These are phyloP conservation scores for Leptoclinus maculatus DNA, from an alignment of 2,797 vertebrate genomes.

Conservation along the genomic window DNA sequence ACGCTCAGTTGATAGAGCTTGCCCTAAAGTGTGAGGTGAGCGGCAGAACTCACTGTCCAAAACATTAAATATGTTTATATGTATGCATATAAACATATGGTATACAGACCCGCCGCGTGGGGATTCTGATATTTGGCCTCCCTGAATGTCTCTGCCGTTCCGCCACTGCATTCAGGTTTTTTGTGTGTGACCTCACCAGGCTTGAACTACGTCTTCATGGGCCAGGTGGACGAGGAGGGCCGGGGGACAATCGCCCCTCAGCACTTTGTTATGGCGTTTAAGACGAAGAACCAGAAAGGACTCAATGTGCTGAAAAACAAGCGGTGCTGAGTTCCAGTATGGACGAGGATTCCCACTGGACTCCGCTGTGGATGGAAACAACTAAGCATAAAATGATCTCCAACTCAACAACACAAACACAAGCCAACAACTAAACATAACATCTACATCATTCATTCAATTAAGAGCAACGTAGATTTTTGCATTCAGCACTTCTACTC, in stretches of 20 bases:
- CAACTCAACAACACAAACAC: constrained; percentile 30
- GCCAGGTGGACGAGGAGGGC: constrained; percentile 93
- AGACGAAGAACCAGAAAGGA: constrained; percentile 94
- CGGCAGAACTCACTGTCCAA: constrained; percentile 76
- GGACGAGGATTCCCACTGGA: constrained; percentile 24
- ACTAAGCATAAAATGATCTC: constrained; percentile 26
- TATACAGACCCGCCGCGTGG: constrained; percentile 41
- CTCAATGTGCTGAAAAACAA: constrained; percentile 91
- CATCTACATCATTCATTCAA: constrained; percentile 23
- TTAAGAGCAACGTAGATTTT: constrained; percentile 11
- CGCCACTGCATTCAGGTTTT: constrained; percentile 87
- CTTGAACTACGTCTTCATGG: constrained; percentile 99
- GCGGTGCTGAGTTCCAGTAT: constrained; percentile 85
- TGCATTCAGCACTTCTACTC: constrained; percentile 7
- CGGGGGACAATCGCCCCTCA: constrained; percentile 91
- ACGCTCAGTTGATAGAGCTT: constrained; percentile 35
- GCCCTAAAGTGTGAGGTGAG: constrained; percentile 62
- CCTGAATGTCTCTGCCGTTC: constrained; percentile 87
- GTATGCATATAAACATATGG: constrained; percentile 67
- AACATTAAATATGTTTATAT: constrained; percentile 68
- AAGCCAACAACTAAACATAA: constrained; percentile 16
- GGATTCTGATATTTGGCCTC: constrained; percentile 73
- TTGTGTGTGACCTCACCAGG: constrained; percentile 88
- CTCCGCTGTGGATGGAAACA: constrained; percentile 55
- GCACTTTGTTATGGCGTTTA: constrained; percentile 94